A percentile compares a stretch with the other conserved stretches of the same genome.
These are phyloP conservation scores for Thunnus maccoyii DNA, from an alignment of 2,113 vertebrate genomes.

Conservation along the genomic window DNA sequence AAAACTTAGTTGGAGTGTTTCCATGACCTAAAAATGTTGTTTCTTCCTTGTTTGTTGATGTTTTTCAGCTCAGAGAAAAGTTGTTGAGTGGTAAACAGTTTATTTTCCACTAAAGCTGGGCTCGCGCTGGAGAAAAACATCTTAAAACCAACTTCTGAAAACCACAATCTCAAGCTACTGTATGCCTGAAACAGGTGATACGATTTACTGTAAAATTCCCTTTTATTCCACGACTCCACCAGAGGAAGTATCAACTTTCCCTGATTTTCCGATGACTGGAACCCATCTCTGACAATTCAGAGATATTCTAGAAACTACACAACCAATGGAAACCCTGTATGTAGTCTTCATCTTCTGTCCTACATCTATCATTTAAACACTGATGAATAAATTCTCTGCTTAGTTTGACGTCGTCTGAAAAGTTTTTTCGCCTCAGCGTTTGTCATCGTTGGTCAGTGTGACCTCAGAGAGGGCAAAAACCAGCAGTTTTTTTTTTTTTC, in stretches of 20 bases:
- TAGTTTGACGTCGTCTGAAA: background rate
- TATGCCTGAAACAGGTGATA: background rate
- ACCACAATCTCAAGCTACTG: background rate
- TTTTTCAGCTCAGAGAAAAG: conserved; percentile 22
- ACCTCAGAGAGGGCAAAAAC: conserved; percentile 1
- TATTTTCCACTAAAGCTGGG: conserved; percentile 17
- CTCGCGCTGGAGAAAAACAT: conserved; percentile 18
- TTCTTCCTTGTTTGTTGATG: conserved; percentile 29
- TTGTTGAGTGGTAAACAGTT: conserved; percentile 32
- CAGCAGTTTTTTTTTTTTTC: background rate
- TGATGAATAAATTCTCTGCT: too few relatives aligned
- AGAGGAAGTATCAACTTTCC: background rate
- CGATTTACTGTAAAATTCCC: background rate
- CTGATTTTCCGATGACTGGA: background rate
- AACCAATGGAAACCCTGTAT: background rate
- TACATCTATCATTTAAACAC: too few relatives aligned
- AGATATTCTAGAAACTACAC: background rate
- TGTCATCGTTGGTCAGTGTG: background rate
- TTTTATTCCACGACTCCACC: background rate
- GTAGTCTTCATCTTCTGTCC: too few relatives aligned
- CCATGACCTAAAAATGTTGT: conserved; percentile 32
- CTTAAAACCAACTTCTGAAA: background rate
- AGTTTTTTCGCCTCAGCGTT: background rate
- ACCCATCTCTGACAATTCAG: background rate
- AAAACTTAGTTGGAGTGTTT: conserved; percentile 41